Percentiles rank a stretch among this genome's conserved stretches.
These are phyloP conservation scores for Channa argus DNA, from an alignment of 2,113 vertebrate genomes.

Conservation along the genomic window DNA sequence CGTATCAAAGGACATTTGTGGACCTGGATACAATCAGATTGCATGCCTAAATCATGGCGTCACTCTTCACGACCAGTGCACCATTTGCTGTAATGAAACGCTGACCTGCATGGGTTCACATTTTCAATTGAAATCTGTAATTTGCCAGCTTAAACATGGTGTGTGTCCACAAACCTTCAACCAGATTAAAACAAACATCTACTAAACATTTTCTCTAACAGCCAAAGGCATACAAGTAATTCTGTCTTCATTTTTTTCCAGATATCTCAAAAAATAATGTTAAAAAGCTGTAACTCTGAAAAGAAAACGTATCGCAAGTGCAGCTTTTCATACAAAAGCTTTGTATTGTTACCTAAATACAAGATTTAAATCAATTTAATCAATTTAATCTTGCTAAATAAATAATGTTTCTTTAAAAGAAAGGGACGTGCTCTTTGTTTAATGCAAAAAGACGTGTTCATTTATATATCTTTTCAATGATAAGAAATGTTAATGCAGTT, in stretches of 20 bases:
- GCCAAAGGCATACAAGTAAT: background rate
- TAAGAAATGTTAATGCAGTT: slow-evolving; percentile 84
- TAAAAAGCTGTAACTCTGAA: background rate
- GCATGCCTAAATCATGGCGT: slow-evolving; percentile 29
- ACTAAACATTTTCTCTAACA: slow-evolving; percentile 39
- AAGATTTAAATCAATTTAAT: background rate
- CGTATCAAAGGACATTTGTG: slow-evolving; percentile 83
- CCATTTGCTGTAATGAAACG: slow-evolving; percentile 46
- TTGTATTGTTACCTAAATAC: background rate
- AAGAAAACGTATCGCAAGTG: background rate
- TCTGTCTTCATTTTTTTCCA: background rate
- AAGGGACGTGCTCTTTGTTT: slow-evolving; percentile 41
- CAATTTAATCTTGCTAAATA: background rate
- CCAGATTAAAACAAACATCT: slow-evolving; percentile 31
- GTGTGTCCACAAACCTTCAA: slow-evolving; percentile 34
- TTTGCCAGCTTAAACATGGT: slow-evolving; percentile 53
- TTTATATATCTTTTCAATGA: slow-evolving; percentile 76
- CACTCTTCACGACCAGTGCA: slow-evolving; percentile 29
- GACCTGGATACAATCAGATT: slow-evolving; percentile 79
- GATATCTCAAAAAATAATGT: slow-evolving; percentile 17
- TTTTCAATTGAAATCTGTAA: slow-evolving; percentile 50
- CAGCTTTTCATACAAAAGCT: background rate
- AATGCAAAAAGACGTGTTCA: slow-evolving; percentile 81
- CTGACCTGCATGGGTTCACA: slow-evolving; percentile 42
- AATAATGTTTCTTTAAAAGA: background rate